Evolutionary conservation across 1,140 invertebrate genomes (phyloP), one percentile per base, ranked within the genome.

Genomic region (Trichogramma pretiosum): DNA sequence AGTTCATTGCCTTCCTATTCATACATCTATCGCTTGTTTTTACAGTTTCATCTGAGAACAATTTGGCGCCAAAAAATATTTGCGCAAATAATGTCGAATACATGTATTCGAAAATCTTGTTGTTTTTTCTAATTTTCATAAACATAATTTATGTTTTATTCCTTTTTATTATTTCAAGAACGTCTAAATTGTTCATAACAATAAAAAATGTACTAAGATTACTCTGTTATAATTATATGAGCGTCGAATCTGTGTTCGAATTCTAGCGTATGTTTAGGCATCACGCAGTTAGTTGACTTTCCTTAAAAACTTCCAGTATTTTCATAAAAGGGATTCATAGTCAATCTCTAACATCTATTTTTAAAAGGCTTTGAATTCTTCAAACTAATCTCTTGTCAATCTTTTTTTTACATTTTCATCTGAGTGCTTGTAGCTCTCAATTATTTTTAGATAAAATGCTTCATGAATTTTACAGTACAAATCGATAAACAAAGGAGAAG

Each of bases 251-350:
- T 56, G 52, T 54, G 50, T 57, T 59, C 55, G 47, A 47, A 49
- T 41, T 56, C 52, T n/a, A n/a, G n/a, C n/a, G n/a, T n/a, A n/a
- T n/a, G 40, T 46, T 41, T 50, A 50, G 38, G 37, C 24, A 4
- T 41, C 39, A 38, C 46, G 32, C 51, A 54, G 30, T 37, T 52
- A 22, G 53, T 56, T 54, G 57, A 58, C 53, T 58, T 59, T 56
- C 54, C 44, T 46, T 50, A 47, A 58, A 53, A 62, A 64, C 62
- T 64, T 64, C 60, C 62, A 64, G 59, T 64, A 60, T 61, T 62
- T 57, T 56, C 55, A 49, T 59, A 56, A 48, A 30, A 57, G 52
- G 50, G 48, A 52, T 51, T 48, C 46, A 40, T 45, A 36, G 49
- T 51, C 32, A 45, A 51, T 52, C 48, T 54, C 53, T 43, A 21